Conservation (phyloP, 2,113 vertebrate species). For the Nannobrachium achirus region DNA sequence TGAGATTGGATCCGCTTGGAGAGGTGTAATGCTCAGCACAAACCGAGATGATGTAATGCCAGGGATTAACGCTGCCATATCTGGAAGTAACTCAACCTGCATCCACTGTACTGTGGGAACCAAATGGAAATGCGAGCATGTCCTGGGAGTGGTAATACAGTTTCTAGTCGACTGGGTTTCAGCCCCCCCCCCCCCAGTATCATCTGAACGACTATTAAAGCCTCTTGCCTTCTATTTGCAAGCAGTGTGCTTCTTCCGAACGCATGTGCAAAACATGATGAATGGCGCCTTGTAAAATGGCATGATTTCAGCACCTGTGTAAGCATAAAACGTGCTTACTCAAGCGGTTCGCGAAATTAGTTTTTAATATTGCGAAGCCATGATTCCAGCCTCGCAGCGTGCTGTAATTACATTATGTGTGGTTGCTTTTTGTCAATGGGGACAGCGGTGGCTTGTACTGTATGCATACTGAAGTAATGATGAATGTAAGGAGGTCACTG, state of each 20-base stretch:
- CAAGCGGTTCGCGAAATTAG: conserved; percentile 59
- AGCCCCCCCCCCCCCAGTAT: conserved; percentile 9
- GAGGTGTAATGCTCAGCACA: conserved; percentile 46
- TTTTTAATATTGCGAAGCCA: conserved; percentile 40
- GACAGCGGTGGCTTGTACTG: background rate
- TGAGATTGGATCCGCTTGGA: conserved; percentile 61
- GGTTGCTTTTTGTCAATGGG: conserved; percentile 15
- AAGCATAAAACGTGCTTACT: conserved; percentile 66
- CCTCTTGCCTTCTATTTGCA: conserved; percentile 21
- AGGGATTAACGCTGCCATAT: conserved; percentile 52
- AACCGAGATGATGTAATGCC: conserved; percentile 58
- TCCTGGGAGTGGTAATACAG: conserved; percentile 36
- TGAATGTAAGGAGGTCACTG: conserved; percentile 52
- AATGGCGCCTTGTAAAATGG: conserved; percentile 41
- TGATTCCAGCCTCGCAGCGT: conserved; percentile 6
- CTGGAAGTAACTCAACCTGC: conserved; percentile 39
- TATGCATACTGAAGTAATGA: conserved; percentile 33
- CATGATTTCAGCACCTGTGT: conserved; percentile 48
- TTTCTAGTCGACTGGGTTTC: conserved; percentile 59
- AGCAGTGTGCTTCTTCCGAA: conserved; percentile 28
- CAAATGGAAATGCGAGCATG: conserved; percentile 45
- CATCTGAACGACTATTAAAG: conserved; percentile 39
- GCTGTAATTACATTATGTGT: conserved; percentile 48
- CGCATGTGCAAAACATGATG: conserved; percentile 55
- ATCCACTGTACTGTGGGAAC: conserved; percentile 26